Evolutionary conservation across 35 echinoderm and acorn worm species (phyloP).

Genomic region (Hemicentrotus pulcherrimus): DNA sequence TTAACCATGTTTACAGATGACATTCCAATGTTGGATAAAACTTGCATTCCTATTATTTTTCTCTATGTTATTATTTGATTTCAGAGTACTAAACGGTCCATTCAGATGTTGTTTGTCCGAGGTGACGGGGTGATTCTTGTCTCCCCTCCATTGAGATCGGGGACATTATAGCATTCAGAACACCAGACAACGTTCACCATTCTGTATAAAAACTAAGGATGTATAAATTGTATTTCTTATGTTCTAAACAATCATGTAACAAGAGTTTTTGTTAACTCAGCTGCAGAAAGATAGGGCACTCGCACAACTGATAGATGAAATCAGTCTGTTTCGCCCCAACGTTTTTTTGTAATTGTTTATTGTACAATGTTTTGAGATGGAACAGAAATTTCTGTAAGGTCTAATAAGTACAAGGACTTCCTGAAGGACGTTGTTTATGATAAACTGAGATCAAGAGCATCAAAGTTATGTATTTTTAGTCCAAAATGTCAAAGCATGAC

Average conservation of each 20-base stretch:
- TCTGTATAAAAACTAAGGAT: not conserved
- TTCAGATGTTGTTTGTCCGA: constrained; percentile 95
- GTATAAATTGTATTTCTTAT: not conserved
- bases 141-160: constrained; percentile 89
- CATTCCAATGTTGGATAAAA: not conserved
- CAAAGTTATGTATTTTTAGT: too few relatives aligned
- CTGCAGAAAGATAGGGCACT: too few relatives aligned
- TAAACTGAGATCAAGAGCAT: too few relatives aligned
- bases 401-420: too few relatives aligned
- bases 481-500: too few relatives aligned
- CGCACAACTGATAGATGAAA: too few relatives aligned
- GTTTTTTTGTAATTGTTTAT: too few relatives aligned
- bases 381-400: too few relatives aligned
- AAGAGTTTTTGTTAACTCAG: too few relatives aligned
- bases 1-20: not conserved
- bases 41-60: not conserved
- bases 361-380: too few relatives aligned
- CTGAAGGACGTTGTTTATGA: too few relatives aligned
- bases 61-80: constrained; percentile 33
- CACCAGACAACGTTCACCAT: not conserved
- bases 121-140: constrained; percentile 98
- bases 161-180: constrained; percentile 63
- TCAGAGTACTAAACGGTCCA: constrained; percentile 89
- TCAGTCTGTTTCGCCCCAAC: too few relatives aligned
- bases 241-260: not conserved